phyloP scores from a whole-genome alignment of 2,113 vertebrate genomes.

The Lanius collurio region DNA sequence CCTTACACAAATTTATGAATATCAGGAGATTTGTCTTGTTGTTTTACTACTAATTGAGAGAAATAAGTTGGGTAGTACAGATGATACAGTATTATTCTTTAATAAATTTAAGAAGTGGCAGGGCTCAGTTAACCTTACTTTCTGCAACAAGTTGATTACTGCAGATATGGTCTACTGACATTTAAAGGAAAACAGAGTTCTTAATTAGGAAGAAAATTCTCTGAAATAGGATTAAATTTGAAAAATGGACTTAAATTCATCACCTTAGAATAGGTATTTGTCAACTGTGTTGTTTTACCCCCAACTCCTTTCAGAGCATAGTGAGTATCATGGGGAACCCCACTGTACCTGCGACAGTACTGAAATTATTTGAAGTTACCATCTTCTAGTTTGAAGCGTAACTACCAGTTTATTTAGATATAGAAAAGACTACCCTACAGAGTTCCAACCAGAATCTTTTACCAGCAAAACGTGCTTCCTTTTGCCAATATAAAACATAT shows the following conservation, averaged over 20 bases:
- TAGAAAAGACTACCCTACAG: neutral
- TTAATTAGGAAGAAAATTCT: neutral
- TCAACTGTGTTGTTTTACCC: too few relatives aligned
- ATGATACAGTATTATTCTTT: neutral
- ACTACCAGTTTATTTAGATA: neutral
- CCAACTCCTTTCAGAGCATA: neutral
- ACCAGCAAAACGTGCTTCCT: neutral
- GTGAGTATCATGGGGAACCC: accelerated
- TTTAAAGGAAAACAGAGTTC: neutral
- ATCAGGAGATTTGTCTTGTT: neutral
- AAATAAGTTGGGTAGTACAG: neutral
- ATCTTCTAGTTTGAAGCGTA: neutral
- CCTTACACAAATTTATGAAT: neutral
- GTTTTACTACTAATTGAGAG: neutral
- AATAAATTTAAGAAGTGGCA: neutral
- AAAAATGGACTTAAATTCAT: neutral
- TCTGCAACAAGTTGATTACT: neutral
- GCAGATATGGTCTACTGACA: neutral
- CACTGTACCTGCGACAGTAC: neutral
- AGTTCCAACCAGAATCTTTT: neutral
- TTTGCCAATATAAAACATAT: neutral
- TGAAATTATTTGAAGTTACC: neutral
- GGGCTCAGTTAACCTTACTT: neutral
- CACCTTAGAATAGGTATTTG: neutral
- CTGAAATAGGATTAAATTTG: neutral